Evolutionary conservation across 2,113 vertebrate species (phyloP).

Genomic region (Marmota monax): DNA sequence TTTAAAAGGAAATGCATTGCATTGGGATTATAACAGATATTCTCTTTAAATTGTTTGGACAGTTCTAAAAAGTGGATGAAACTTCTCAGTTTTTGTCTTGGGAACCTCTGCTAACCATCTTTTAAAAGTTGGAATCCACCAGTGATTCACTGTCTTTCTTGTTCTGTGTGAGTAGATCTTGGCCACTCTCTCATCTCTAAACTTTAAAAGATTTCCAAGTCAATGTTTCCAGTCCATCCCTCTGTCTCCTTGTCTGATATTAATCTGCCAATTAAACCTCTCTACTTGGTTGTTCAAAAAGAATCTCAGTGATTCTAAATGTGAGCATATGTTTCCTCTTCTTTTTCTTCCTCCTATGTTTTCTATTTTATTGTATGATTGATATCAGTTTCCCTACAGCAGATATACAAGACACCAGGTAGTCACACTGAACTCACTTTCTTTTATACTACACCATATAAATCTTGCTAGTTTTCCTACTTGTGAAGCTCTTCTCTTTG

Average conservation of each 20-base stretch:
- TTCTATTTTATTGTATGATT: background rate
- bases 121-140: background rate
- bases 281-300: background rate
- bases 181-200: background rate
- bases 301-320: background rate
- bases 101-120: background rate
- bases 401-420: background rate
- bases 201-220: background rate
- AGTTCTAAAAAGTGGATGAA: background rate
- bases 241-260: background rate
- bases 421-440: background rate
- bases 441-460: background rate
- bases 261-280: background rate
- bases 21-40: background rate
- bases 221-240: rapidly evolving
- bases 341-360: background rate
- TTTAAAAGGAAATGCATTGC: background rate
- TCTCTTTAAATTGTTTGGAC: background rate
- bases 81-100: background rate
- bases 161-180: background rate
- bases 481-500: background rate
- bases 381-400: background rate
- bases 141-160: background rate
- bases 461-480: background rate
- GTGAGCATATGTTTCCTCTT: background rate